A percentile compares a stretch with the other conserved stretches of the same genome.
phyloP scores from a whole-genome alignment of 2,113 vertebrate species.

The Bambusicola thoracicus region DNA sequence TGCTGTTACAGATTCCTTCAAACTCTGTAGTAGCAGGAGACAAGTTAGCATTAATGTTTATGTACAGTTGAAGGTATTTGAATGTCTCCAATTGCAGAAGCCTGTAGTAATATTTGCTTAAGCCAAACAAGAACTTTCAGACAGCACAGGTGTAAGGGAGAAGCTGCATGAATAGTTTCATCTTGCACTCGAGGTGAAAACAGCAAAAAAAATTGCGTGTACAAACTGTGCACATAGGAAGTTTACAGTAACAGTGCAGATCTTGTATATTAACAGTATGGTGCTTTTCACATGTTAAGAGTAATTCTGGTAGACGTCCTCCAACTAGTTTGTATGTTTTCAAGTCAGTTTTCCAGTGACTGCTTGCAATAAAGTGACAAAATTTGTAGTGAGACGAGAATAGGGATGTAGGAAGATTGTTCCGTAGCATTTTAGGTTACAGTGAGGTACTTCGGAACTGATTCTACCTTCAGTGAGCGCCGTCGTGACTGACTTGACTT shows the following conservation, averaged over 20 bases:
- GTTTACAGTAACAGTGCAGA: neutral
- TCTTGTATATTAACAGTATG: accelerated
- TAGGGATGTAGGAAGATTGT: neutral
- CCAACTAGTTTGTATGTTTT: neutral
- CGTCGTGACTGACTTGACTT: neutral
- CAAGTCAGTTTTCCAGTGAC: neutral
- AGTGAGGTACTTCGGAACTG: neutral
- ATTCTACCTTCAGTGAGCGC: neutral
- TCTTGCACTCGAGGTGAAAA: neutral
- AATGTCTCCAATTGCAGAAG: neutral
- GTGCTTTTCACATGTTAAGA: neutral
- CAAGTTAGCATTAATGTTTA: constrained; percentile 36
- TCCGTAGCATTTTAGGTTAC: neutral
- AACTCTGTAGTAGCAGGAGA: neutral
- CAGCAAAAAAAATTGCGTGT: neutral
- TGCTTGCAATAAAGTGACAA: neutral
- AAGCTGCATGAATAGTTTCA: neutral
- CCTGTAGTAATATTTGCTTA: constrained; percentile 37
- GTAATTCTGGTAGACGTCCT: neutral
- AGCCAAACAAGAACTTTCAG: neutral
- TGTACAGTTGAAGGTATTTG: constrained; percentile 4
- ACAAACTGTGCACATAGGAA: neutral
- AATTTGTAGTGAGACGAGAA: neutral
- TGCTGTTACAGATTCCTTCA: neutral
- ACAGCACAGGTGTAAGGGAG: constrained; percentile 14